Conservation (phyloP, 2,797 vertebrate species). For the Enteromius unitaeniatus region DNA sequence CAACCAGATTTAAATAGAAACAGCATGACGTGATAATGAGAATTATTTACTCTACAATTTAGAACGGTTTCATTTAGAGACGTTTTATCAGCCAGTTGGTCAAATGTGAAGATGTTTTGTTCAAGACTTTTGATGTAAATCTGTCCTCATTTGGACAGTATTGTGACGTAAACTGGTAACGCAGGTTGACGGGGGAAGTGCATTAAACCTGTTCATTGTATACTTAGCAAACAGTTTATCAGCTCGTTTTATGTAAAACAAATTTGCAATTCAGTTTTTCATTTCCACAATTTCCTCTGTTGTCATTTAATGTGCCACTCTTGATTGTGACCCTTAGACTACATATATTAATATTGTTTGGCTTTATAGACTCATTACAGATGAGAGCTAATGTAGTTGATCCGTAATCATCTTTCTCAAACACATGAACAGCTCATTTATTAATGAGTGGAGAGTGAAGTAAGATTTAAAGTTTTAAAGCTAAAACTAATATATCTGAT, state of each 20-base stretch:
- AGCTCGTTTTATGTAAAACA: slow-evolving; percentile 7
- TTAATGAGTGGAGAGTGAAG: neutral
- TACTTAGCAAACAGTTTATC: slow-evolving; percentile 18
- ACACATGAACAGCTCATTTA: neutral
- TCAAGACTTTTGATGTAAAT: neutral
- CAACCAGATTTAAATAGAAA: slow-evolving; percentile 1
- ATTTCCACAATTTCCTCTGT: slow-evolving; percentile 23
- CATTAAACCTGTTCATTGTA: neutral
- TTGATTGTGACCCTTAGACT: neutral
- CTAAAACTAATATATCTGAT: neutral
- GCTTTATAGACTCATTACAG: slow-evolving; percentile 9
- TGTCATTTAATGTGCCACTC: slow-evolving; percentile 12
- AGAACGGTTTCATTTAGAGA: neutral
- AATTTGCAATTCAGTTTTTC: slow-evolving; percentile 1
- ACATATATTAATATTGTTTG: slow-evolving; percentile 27
- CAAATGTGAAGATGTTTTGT: neutral
- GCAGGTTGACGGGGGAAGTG: slow-evolving; percentile 12
- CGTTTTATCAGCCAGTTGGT: neutral
- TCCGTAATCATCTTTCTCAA: slow-evolving; percentile 48
- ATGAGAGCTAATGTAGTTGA: slow-evolving; percentile 48
- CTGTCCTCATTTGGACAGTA: neutral
- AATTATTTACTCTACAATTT: neutral
- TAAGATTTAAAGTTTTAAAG: neutral
- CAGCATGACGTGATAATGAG: neutral
- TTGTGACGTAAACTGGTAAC: neutral